Base-by-base conservation (phyloP, 2,113 vertebrate species). In the Forbesichthys papilliferus region DNA sequence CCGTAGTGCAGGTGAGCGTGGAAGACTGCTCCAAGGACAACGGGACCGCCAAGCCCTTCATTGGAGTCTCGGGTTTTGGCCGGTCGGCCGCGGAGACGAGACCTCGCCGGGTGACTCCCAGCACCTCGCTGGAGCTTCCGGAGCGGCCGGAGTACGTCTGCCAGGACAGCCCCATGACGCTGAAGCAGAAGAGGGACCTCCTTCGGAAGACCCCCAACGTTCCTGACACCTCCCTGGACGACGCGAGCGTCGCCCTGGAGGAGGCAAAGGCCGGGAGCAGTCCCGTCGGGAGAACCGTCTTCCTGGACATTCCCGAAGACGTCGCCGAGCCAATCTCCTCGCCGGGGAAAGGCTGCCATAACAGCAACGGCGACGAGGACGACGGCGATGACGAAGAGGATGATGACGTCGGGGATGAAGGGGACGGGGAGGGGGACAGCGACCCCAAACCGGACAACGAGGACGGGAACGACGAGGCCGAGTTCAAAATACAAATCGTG, bases 401-500 rank as follows among this genome's bases (percentile, higher is more conserved):
- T 9, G 94, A 92, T 0, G 94, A 95, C 9, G 95, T 93, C 0
- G 95, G 97, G 63, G 93, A 93, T 10, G 95, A 94, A 0, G 87
- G 93, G 0, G 97, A 98, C 13, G 94, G 84, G 69, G 95, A 94
- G 64, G 86, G 74, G 0, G 95, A 96, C 9, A 88, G 84, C 61
- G 98, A 96, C 80, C 83, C 77, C 0, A 27, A 27, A 27, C 27
- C 27, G 2, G 27, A 27, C 27, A 27, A 27, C 27, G 27, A 27
- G 27, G 96, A 95, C 1, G 95, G 96, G 13, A 89, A 84, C 0
- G 96, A 98, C 11, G 98, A 97, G 61, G 93, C 96, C 0, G 96
- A 99, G 75, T 99, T 99, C 79, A 99, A 97, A 89, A 99, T 99
- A 79, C 98, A 99, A 84, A 99, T 99, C 18, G 95, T 99, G 57